Evolutionary conservation across 2,113 vertebrate species (phyloP).

Genomic region (Sander lucioperca): DNA sequence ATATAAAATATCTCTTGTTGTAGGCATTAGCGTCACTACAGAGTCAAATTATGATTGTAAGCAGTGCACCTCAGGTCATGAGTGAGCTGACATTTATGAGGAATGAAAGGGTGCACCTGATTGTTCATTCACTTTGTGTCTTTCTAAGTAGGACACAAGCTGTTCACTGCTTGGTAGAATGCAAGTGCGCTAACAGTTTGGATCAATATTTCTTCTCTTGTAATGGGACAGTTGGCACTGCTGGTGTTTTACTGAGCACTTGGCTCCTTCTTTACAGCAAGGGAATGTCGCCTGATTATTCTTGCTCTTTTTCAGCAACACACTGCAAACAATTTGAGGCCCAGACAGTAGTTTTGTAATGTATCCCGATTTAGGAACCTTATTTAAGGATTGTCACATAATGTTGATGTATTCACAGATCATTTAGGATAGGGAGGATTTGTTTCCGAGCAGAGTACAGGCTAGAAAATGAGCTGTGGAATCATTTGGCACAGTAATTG

Average conservation of each 20-base stretch:
- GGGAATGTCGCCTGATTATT: not conserved
- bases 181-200: constrained; percentile 32
- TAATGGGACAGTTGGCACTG: constrained; percentile 48
- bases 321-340: constrained; percentile 3
- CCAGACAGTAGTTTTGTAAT: not conserved
- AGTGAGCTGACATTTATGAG: not conserved
- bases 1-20: not conserved
- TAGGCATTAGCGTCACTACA: not conserved
- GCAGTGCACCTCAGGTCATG: not conserved
- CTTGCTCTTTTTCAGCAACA: constrained; percentile 13
- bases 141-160: constrained; percentile 27
- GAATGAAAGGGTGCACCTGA: constrained; percentile 18
- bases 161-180: constrained; percentile 35
- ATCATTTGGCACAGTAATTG: constrained; percentile 18
- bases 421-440: constrained; percentile 3
- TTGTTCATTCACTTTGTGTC: constrained; percentile 43
- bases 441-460: not conserved
- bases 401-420: constrained; percentile 14
- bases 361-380: constrained; percentile 16
- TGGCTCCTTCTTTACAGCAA: constrained; percentile 11
- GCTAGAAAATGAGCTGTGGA: constrained; percentile 17
- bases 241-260: constrained; percentile 4
- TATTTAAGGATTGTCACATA: constrained; percentile 14
- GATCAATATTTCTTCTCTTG: constrained; percentile 50
- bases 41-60: constrained; percentile 2